Base-by-base conservation (phyloP, 1,140 invertebrate genomes). In the Phymastichus coffea region DNA sequence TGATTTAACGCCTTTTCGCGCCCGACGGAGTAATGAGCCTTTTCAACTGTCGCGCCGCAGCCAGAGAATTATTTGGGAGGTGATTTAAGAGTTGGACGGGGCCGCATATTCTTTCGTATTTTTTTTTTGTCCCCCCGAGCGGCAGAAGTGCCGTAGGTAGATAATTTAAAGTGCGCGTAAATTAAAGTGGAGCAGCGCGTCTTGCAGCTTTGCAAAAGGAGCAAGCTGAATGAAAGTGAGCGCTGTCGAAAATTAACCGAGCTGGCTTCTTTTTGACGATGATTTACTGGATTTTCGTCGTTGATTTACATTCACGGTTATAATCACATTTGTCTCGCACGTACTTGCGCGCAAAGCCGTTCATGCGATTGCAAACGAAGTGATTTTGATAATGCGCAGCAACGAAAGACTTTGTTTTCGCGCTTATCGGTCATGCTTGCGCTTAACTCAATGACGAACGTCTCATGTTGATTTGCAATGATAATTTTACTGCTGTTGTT, bases 1-100 rank as follows among this genome's bases (percentile, higher is more conserved):
- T 62, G 53, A 62, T 62, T 62, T 62, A 62, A 52, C 54, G 54
- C 60, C 60, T 62, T 62, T 62, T 62, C 60, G 53, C 60, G 60
- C 60, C 54, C 53, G 60, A 62, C 60, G 46, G 54, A 62, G 60
- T 62, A 62, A 62, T 62, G 60, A 62, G 60, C 54, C 60, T 62
- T 62, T 62, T 62, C 60, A 62, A 62, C 23, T 51, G 60, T 62
- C 60, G 54, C 30, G 22, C 22, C 19, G 17, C 12, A 8, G 17
- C 38, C 19, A 19, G 60, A 62, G 54, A 62, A 62, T 62, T 62
- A 62, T 62, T 57, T 30, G 53, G 48, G 23, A 51, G 41, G 47
- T 57, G 60, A 62, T 62, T 62, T 62, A 56, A 52, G 38, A 53
- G 46, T 62, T 30, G 59, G 30, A 51, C 59, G 53, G 57, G 55